phyloP scores from a whole-genome alignment of 2,797 vertebrate genomes.

The Sebastes vulpes region DNA sequence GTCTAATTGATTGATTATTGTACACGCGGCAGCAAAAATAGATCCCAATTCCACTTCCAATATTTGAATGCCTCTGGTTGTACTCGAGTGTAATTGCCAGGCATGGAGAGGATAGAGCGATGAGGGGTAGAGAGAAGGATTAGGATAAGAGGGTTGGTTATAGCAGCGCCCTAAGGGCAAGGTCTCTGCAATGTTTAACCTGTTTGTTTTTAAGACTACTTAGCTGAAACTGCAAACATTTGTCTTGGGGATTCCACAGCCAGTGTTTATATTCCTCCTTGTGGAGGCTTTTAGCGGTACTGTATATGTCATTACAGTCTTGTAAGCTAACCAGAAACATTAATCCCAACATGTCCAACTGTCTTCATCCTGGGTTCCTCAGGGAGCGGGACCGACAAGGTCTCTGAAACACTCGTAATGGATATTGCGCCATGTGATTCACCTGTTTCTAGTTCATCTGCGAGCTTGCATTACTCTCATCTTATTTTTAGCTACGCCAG shows the following conservation, averaged over 20 bases:
- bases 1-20: constrained; percentile 73
- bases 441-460: neutral
- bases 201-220: constrained; percentile 28
- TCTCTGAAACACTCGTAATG: constrained; percentile 27
- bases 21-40: constrained; percentile 37
- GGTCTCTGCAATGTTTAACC: neutral
- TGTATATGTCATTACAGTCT: neutral
- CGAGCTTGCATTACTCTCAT: neutral
- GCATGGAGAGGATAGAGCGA: neutral
- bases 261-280: constrained; percentile 1
- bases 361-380: constrained; percentile 9
- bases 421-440: constrained; percentile 7
- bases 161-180: neutral
- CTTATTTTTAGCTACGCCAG: neutral
- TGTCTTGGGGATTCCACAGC: constrained; percentile 14
- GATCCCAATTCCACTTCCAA: constrained; percentile 41
- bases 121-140: neutral
- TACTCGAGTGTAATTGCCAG: constrained; percentile 42
- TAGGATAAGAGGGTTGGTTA: neutral
- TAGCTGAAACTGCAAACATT: constrained; percentile 19
- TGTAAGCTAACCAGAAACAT: constrained; percentile 8
- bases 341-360: neutral
- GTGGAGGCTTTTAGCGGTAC: constrained; percentile 37
- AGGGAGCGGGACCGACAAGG: neutral
- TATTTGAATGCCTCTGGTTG: constrained; percentile 52